Evolutionary conservation across 2,797 vertebrate genomes (phyloP).

Genomic region (Pipistrellus kuhlii): DNA sequence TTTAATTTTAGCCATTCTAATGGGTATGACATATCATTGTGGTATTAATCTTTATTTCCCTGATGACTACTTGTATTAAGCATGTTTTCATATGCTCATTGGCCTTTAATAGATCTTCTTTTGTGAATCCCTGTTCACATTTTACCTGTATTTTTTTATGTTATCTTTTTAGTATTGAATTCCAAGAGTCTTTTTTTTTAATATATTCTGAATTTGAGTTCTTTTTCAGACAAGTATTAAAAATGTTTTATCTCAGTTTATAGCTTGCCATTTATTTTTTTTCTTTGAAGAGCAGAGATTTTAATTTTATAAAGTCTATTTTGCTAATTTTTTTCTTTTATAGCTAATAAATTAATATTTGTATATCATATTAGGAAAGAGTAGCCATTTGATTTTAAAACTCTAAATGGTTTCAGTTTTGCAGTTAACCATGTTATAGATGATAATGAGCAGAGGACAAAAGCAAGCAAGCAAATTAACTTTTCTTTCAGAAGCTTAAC

Average conservation of each 20-base stretch:
- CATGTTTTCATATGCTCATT: not conserved
- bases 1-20: not conserved
- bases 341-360: constrained; percentile 24
- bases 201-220: not conserved
- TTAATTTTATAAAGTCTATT: constrained; percentile 18
- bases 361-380: not conserved
- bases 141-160: not conserved
- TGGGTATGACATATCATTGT: not conserved
- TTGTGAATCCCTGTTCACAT: not conserved
- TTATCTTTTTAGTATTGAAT: not conserved
- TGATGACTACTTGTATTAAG: not conserved
- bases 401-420: not conserved
- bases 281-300: not conserved
- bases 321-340: not conserved
- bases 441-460: not conserved
- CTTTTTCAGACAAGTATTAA: not conserved
- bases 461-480: not conserved
- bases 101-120: not conserved
- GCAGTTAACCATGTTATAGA: not conserved
- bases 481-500: constrained; percentile 1
- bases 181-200: not conserved
- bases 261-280: not conserved
- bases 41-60: not conserved
- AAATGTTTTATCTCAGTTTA: not conserved
- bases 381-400: not conserved